Conservation (phyloP, 2,797 vertebrate species). For the Sorex maritimensis region DNA sequence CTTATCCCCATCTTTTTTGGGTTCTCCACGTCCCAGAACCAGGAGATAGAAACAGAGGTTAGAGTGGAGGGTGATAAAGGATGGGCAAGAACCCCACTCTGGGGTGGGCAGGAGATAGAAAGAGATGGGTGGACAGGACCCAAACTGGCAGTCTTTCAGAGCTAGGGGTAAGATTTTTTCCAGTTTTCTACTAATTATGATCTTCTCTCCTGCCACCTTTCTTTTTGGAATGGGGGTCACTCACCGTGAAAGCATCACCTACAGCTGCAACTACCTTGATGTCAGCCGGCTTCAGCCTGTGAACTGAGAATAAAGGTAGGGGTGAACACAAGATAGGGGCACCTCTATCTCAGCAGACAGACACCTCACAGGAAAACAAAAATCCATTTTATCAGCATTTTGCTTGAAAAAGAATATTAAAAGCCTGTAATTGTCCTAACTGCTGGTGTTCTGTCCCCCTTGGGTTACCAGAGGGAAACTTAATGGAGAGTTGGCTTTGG, state of each 20-base stretch:
- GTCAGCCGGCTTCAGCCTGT: slow-evolving; percentile 93
- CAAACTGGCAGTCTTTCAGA: no score
- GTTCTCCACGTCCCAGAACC: no score
- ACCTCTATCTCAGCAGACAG: not conserved
- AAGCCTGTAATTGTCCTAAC: no score
- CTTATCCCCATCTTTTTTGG: no score
- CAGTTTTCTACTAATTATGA: not conserved
- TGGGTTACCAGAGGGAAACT: no score
- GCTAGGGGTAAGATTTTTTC: no score
- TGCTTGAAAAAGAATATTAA: not conserved
- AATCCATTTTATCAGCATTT: not conserved
- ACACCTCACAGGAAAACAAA: not conserved
- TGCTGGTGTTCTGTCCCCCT: no score
- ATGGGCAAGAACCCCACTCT: no score
- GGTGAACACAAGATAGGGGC: not conserved
- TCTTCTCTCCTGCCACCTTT: not conserved
- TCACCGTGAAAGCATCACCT: slow-evolving; percentile 95
- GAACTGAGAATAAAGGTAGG: slow-evolving; percentile 88
- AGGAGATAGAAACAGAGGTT: no score
- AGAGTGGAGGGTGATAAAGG: no score
- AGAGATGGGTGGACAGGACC: not conserved
- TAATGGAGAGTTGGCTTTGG: no score
- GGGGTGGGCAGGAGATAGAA: no score
- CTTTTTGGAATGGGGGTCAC: slow-evolving; percentile 70
- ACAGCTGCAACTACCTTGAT: slow-evolving; percentile 93